A percentile compares a stretch with the other conserved stretches of the same genome.
These are phyloP conservation scores for Zeus faber DNA, from an alignment of 2,113 vertebrate species.

Conservation along the genomic window DNA sequence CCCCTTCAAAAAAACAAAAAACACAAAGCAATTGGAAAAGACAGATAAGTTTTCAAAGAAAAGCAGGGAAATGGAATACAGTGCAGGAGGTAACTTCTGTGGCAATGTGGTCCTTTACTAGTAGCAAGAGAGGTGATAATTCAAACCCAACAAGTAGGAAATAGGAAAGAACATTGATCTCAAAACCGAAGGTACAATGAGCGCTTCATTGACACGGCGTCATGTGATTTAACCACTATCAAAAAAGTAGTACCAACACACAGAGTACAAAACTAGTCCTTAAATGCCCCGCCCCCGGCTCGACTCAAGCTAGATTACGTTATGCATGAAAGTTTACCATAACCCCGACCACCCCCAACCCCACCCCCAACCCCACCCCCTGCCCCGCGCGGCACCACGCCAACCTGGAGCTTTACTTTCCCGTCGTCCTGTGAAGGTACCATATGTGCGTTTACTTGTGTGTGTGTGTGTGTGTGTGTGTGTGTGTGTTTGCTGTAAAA, in stretches of 20 bases:
- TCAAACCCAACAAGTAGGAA: slow-evolving; percentile 64
- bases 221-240: slow-evolving; percentile 80
- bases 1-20: slow-evolving; percentile 13
- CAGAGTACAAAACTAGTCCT: slow-evolving; percentile 85
- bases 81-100: slow-evolving; percentile 65
- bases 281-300: slow-evolving; percentile 76
- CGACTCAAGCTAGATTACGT: slow-evolving; percentile 80
- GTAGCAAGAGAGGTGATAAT: slow-evolving; percentile 37
- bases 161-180: slow-evolving; percentile 75
- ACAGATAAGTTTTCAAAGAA: slow-evolving; percentile 20
- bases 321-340: slow-evolving; percentile 77
- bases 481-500: slow-evolving; percentile 56
- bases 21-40: slow-evolving; percentile 26
- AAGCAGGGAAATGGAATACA: slow-evolving; percentile 43
- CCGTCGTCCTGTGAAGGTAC: slow-evolving; percentile 71
- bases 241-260: slow-evolving; percentile 84
- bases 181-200: slow-evolving; percentile 70
- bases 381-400: too few relatives aligned
- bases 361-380: slow-evolving; percentile 30
- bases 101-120: slow-evolving; percentile 51
- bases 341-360: slow-evolving; percentile 43
- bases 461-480: background rate
- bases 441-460: slow-evolving; percentile 17
- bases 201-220: slow-evolving; percentile 72
- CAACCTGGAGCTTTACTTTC: slow-evolving; percentile 53